These are phyloP conservation scores for Pristionchus japonicus DNA, from an alignment of 2,888 invertebrate species.

Conservation along the genomic window DNA sequence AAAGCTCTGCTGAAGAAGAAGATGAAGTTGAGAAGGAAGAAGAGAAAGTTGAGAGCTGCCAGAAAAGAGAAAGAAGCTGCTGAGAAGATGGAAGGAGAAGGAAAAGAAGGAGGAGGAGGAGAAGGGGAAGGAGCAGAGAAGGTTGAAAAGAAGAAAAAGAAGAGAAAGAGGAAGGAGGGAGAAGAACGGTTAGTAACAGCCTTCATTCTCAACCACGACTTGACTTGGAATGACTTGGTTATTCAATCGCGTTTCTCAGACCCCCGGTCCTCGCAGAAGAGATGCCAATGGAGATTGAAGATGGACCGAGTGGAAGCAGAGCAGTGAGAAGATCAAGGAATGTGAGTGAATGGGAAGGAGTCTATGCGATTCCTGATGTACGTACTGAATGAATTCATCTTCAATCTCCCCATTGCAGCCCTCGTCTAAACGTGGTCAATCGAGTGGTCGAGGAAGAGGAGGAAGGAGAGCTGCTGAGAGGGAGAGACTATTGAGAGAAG, in stretches of 20 bases:
- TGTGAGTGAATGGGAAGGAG: neutral
- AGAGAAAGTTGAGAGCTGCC: no score
- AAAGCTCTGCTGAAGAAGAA: neutral
- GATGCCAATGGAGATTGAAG: constrained; percentile 24
- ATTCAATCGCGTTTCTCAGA: no score
- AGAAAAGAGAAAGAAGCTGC: neutral
- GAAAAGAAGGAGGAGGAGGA: neutral
- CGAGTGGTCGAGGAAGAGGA: neutral
- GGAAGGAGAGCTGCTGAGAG: neutral
- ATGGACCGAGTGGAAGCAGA: constrained; percentile 20
- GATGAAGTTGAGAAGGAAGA: neutral
- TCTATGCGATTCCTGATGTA: no score
- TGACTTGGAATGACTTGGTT: no score
- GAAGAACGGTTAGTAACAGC: neutral
- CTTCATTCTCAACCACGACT: no score
- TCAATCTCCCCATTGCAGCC: neutral
- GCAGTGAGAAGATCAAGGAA: neutral
- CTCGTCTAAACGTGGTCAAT: neutral
- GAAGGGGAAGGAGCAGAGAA: neutral
- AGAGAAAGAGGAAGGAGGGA: neutral
- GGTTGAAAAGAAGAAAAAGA: neutral
- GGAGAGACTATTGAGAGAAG: neutral
- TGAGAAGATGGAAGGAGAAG: constrained; percentile 14
- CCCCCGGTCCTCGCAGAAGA: neutral
- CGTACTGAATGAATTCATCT: no score